A percentile compares a stretch with the other conserved stretches of the same genome.
phyloP scores from a whole-genome alignment of 2,888 invertebrate species.

The Rhamnusium bicolor region DNA sequence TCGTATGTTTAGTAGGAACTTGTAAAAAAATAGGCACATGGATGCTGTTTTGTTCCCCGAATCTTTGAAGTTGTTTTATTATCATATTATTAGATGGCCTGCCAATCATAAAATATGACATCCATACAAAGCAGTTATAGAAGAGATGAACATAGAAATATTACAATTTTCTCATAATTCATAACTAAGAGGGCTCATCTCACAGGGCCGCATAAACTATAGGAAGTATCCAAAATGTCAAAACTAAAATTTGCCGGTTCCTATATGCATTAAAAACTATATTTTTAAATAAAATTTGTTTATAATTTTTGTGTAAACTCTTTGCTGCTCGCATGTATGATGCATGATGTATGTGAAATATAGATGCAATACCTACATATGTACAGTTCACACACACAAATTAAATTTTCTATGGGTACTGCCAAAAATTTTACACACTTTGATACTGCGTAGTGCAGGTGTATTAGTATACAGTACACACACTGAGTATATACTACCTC shows the following conservation, averaged over 20 bases:
- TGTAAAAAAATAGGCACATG: no score
- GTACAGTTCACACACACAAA: no score
- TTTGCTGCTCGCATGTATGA: neutral
- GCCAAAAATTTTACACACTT: no score
- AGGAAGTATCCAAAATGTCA: constrained; percentile 53
- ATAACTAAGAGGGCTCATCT: constrained; percentile 70
- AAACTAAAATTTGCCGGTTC: neutral
- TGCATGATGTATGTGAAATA: neutral
- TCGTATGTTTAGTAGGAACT: no score
- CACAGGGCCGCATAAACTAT: constrained; percentile 65
- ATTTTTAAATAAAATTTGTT: neutral
- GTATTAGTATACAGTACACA: no score
- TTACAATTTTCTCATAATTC: constrained; percentile 69
- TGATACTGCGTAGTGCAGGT: no score
- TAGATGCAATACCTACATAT: no score
- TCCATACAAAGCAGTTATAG: neutral
- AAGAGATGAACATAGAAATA: constrained; percentile 38
- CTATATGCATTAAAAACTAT: no score
- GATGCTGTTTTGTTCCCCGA: no score
- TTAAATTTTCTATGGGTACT: no score
- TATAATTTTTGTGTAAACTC: neutral
- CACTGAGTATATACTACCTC: no score
- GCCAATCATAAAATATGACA: constrained; percentile 15
- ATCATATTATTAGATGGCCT: neutral
- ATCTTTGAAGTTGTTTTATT: neutral